These are phyloP conservation scores for Pipistrellus pygmaeus DNA, from an alignment of 2,797 vertebrate species.

Conservation along the genomic window DNA sequence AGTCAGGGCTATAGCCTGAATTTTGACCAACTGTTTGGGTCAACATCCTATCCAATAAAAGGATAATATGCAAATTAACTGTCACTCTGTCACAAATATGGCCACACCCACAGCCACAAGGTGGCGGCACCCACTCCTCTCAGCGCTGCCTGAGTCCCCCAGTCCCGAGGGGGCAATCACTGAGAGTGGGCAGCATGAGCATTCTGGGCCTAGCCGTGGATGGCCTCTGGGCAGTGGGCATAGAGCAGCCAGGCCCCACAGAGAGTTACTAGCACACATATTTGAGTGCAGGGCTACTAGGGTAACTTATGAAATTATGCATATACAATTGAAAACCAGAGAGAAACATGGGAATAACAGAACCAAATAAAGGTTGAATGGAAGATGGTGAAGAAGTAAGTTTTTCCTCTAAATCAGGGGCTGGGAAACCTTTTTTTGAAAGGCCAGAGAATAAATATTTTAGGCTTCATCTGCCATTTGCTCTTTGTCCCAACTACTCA, in stretches of 20 bases:
- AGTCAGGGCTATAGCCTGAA: not conserved
- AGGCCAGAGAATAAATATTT: not conserved
- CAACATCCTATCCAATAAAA: not conserved
- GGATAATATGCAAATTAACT: too few relatives aligned
- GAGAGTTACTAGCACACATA: too few relatives aligned
- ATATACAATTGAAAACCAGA: not conserved
- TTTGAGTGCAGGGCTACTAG: too few relatives aligned
- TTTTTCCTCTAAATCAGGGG: not conserved
- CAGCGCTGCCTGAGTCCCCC: too few relatives aligned
- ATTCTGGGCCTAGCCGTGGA: too few relatives aligned
- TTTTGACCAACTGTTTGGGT: not conserved
- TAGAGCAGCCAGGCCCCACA: too few relatives aligned
- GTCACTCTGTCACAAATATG: too few relatives aligned
- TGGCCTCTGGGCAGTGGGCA: too few relatives aligned
- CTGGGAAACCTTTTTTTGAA: not conserved
- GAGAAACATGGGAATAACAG: not conserved
- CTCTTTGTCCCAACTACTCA: not conserved
- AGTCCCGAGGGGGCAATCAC: too few relatives aligned
- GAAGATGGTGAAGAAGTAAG: not conserved
- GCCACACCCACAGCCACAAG: too few relatives aligned
- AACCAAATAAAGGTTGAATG: not conserved
- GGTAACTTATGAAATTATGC: not conserved
- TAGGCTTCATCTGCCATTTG: not conserved
- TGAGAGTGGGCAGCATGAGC: too few relatives aligned
- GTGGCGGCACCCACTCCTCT: too few relatives aligned